Base-by-base conservation (phyloP, 2,888 invertebrate species). In the Erynnis tages region DNA sequence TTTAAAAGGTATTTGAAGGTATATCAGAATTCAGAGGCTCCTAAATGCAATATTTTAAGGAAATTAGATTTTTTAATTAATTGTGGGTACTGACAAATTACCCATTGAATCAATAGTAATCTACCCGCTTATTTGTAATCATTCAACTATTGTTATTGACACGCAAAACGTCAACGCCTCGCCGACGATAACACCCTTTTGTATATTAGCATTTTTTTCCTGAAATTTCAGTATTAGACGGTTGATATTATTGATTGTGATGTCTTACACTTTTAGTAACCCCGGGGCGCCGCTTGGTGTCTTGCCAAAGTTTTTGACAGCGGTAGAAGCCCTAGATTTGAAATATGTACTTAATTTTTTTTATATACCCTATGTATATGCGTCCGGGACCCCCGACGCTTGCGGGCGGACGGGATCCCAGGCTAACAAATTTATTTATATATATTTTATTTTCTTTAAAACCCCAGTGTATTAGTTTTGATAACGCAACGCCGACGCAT, bases 151-250 rank as follows among this genome's bases (percentile, higher is more conserved):
- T n/a, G 6, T 25, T 5, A 13, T 34, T 52, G 55, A 52, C 54
- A 46, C 41, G 57, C 58, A 57, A 46, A 48, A 55, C 60, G 58
- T 54, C 59, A 53, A 65, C 66, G 63, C 57, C 61, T 71, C 67
- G 69, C 71, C 71, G 13, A 56, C 66, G 67, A 70, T 71, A 71
- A 74, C 82, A 82, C 82, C 52, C 79, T 80, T 82, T 79, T 86
- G 85, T 87, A 86, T 72, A 85, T 82, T 87, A 84, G 81, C 71
- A 79, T 79, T 79, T 79, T 50, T 72, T 77, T 71, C 76, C 73
- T 64, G 75, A 74, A 71, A 67, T 73, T 65, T 79, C 86, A 87
- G 86, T 86, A 88, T 87, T 86, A 86, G 79, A 78, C 73, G 77
- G 76, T 83, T 82, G 79, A 80, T 72, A 69, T 75, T 67, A 76